phyloP scores from a whole-genome alignment of 2,113 vertebrate species.

The Gavia stellata region DNA sequence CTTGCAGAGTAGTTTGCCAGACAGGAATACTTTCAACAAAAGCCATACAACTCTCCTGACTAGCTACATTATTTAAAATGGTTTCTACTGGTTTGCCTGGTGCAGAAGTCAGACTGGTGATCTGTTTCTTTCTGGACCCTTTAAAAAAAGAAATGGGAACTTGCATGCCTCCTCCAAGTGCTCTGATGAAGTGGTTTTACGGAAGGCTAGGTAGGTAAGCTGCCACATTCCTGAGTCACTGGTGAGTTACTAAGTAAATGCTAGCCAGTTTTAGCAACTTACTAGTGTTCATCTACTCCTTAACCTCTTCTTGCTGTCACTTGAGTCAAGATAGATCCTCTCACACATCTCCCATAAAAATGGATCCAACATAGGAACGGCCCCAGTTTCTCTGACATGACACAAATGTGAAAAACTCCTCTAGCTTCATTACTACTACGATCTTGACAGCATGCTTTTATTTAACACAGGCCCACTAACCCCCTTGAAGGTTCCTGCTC shows the following conservation, averaged over 20 bases:
- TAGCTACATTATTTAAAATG: neutral
- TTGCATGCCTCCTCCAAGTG: neutral
- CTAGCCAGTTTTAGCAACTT: neutral
- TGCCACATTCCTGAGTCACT: neutral
- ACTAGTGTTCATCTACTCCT: neutral
- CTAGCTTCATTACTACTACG: rapidly evolving
- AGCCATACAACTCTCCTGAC: neutral
- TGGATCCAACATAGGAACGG: neutral
- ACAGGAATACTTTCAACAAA: neutral
- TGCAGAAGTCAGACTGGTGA: neutral
- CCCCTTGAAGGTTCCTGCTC: neutral
- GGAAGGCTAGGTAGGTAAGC: neutral
- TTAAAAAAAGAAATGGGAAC: neutral
- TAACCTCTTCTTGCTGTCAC: neutral
- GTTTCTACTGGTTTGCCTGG: neutral
- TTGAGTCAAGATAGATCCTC: neutral
- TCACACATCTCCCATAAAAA: neutral
- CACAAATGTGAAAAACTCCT: neutral
- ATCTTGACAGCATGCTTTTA: rapidly evolving
- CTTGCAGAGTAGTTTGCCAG: neutral
- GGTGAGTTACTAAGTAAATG: neutral
- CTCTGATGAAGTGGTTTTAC: neutral
- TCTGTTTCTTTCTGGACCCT: neutral
- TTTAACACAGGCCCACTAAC: neutral
- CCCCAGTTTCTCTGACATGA: neutral